Conservation (phyloP, 2,797 vertebrate genomes). For the Naso thynnoides region DNA sequence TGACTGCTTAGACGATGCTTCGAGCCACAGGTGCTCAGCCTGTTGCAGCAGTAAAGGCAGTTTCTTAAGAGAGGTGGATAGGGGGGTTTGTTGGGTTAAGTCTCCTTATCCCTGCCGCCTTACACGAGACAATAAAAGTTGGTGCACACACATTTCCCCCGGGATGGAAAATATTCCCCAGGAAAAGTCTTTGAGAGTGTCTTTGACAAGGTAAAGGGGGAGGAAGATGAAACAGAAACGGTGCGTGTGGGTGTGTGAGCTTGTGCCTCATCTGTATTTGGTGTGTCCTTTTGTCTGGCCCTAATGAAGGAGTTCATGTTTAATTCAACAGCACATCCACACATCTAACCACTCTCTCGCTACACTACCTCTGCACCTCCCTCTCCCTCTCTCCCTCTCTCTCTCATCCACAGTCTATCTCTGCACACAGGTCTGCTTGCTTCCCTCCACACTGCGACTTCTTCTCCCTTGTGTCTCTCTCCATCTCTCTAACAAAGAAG, state of each 20-base stretch:
- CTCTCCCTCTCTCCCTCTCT: constrained; percentile 61
- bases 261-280: constrained; percentile 71
- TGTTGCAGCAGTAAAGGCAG: constrained; percentile 59
- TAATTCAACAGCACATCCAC: constrained; percentile 87
- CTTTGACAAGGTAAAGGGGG: constrained; percentile 75
- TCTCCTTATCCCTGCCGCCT: constrained; percentile 43
- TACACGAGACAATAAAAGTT: constrained; percentile 67
- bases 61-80: constrained; percentile 37
- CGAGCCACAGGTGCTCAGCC: constrained; percentile 72
- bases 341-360: constrained; percentile 64
- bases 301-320: constrained; percentile 87
- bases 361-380: constrained; percentile 47
- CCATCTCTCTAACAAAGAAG: constrained; percentile 78
- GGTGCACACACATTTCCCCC: constrained; percentile 53
- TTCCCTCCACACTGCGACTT: constrained; percentile 66
- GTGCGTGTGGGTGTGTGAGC: constrained; percentile 18
- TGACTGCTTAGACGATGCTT: constrained; percentile 6
- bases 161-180: constrained; percentile 66
- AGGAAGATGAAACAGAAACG: constrained; percentile 63
- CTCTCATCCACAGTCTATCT: constrained; percentile 63
- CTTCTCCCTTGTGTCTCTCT: constrained; percentile 60
- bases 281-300: constrained; percentile 84
- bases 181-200: constrained; percentile 76
- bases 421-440: constrained; percentile 59
- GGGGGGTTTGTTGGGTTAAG: constrained; percentile 60